phyloP scores from a whole-genome alignment of 2,797 vertebrate genomes.

The Yasuhikotakia modesta region DNA sequence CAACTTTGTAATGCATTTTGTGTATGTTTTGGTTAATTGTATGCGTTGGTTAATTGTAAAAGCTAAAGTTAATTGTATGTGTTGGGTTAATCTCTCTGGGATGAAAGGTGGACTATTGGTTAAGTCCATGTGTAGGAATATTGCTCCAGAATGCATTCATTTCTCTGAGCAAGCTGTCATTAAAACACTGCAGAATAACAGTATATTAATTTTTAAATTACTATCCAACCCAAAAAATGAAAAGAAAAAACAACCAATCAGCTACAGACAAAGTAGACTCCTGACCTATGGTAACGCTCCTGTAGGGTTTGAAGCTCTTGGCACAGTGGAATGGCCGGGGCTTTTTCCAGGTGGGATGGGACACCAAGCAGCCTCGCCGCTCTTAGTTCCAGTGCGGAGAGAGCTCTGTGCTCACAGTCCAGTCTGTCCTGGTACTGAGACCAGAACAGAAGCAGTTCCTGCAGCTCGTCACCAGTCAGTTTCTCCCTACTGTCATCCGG shows the following conservation, averaged over 20 bases:
- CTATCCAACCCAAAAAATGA: background rate
- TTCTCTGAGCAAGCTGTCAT: background rate
- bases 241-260: background rate
- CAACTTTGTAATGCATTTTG: no score
- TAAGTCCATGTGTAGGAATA: background rate
- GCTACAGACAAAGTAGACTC: constrained; percentile 9
- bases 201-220: background rate
- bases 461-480: constrained; percentile 77
- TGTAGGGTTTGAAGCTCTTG: constrained; percentile 84
- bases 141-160: background rate
- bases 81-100: background rate
- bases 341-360: constrained; percentile 68
- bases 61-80: background rate
- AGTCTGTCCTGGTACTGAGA: constrained; percentile 80
- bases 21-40: background rate
- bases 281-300: constrained; percentile 81
- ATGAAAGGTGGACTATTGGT: background rate
- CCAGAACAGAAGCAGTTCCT: constrained; percentile 76
- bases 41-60: no score
- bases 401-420: constrained; percentile 81
- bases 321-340: constrained; percentile 71
- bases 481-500: constrained; percentile 73
- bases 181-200: background rate
- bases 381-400: constrained; percentile 82
- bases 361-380: constrained; percentile 75